Base-by-base conservation (phyloP, 30 jellyfish, hydroid and myxozoan species). In the Rhopilema esculentum region DNA sequence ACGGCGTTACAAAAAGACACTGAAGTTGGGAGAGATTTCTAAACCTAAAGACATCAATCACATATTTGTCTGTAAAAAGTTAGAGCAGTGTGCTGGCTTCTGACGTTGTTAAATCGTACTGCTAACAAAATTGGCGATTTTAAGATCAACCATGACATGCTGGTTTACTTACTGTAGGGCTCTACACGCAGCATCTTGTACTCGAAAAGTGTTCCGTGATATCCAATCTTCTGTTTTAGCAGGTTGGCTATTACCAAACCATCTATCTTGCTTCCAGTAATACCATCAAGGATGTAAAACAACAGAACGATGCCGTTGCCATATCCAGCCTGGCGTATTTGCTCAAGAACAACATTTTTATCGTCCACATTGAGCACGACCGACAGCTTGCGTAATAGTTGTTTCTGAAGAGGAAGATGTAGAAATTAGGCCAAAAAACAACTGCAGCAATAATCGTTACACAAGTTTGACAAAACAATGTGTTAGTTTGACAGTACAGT, bases 341-440 rank as follows among this genome's bases (percentile, higher is more conserved):
- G 95, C 78, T 89, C 97, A 16, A 94, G 77, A 9, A 83, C 92
- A 50, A 94, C 99, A 71, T 77, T 72, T 53, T 82, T 88, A 72
- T 86, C 92, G 33, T 83, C 97, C 22, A 94, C 97, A 71, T 94
- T 96, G 52, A 94, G 84, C 40, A 94, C 32, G 26, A 94, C 97
- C 1, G 99, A 94, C 64, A 94, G 83, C 79, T 89, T 90, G 12
- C 99, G 99, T 1, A 94, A 89, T 49, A 94, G 95, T 89, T 94
- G 99, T 90, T 90, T 94, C 99, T 94, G 77, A 17, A 72, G 84
- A 27, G 40, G 40, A 77, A 75, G 0, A 51, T 19, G 49, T 25
- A 64, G 2, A 51, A 29, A 40, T 4, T 1, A 24, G 1, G 52
- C 1, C 23, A 0, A 23, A 2, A 66, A 4, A 23, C 1, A 66